phyloP scores from a whole-genome alignment of 1,140 invertebrate species.

The Magallana ariakensis region DNA sequence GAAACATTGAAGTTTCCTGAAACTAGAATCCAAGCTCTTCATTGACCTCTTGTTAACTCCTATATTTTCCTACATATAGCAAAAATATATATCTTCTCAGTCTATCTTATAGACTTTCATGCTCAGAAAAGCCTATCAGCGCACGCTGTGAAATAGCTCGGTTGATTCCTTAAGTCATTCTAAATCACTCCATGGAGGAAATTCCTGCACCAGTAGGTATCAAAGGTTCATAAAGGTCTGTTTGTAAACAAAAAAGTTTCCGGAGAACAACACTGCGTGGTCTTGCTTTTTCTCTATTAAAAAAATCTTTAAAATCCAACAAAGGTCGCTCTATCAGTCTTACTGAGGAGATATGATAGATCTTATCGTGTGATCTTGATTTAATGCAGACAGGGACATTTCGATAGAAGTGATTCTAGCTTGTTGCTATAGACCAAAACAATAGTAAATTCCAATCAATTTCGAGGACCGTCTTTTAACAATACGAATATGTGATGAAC shows the following conservation, averaged over 20 bases:
- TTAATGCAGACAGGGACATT: not conserved
- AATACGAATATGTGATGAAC: not conserved
- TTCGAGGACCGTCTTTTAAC: not conserved
- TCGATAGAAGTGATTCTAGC: not conserved
- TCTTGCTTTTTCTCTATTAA: not conserved
- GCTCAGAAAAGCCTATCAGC: not conserved
- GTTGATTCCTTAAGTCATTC: not conserved
- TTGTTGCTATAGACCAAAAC: not conserved
- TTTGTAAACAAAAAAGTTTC: not conserved
- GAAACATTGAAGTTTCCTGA: not conserved
- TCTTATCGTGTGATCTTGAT: not conserved
- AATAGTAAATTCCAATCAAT: not conserved
- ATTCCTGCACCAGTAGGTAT: not conserved
- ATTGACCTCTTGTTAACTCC: too few relatives aligned
- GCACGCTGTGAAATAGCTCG: not conserved
- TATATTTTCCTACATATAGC: too few relatives aligned
- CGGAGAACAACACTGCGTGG: not conserved
- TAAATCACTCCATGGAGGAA: not conserved
- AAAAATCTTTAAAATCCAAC: slow-evolving; percentile 1
- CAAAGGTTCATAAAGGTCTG: not conserved
- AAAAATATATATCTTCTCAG: too few relatives aligned
- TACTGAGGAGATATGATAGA: not conserved
- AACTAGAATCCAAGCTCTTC: not conserved
- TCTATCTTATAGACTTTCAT: not conserved
- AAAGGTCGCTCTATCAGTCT: not conserved